Base-by-base conservation (phyloP, 2,888 invertebrate species). In the Clistopyga incitator region DNA sequence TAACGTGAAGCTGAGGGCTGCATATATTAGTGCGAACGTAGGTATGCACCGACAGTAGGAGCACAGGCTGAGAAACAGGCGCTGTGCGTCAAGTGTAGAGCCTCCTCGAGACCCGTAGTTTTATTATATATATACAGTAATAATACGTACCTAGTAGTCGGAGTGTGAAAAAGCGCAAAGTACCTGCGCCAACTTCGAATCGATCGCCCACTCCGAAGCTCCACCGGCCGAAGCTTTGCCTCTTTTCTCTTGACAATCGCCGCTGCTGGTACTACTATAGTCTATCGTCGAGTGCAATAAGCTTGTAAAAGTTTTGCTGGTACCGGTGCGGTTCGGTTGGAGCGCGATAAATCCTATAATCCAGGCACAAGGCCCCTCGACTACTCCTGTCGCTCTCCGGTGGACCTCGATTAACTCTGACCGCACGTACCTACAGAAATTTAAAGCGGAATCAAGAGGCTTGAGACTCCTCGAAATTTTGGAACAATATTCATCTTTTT, bases 271-370 rank as follows among this genome's bases (percentile, higher is more conserved):
- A 75, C 74, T 50, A n/a, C 74, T 38, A 64, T 75, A 64, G 42
- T 75, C 61, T 72, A 67, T 67, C 71, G 72, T 76, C 59, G 52
- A 45, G 76, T 38, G 79, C 42, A 76, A 64, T 75, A 59, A 68
- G 80, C 64, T 77, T 64, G 77, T 80, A 74, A 81, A 84, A 74
- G 64, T 18, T 84, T 74, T 64, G 74, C 70, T 81, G 84, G 67
- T 78, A 80, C 74, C 64, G 52, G 72, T 77, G 78, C 68, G 77
- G 81, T 80, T 74, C 74, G 42, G 59, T 34, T 23, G 29, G 25
- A 56, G 20, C 18, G 50, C 61, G 83, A 83, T 71, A 59, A 84
- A 83, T 82, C 85, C 81, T 10, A 25, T 80, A 84, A 85, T 86
- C 81, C 85, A 52, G 47, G 72, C 68, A 23, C 20, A 59, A 74